Percentiles rank a stretch among this genome's conserved stretches.
These are phyloP conservation scores for Chlamydotis undulata DNA, from an alignment of 2,113 vertebrate species.

Conservation along the genomic window DNA sequence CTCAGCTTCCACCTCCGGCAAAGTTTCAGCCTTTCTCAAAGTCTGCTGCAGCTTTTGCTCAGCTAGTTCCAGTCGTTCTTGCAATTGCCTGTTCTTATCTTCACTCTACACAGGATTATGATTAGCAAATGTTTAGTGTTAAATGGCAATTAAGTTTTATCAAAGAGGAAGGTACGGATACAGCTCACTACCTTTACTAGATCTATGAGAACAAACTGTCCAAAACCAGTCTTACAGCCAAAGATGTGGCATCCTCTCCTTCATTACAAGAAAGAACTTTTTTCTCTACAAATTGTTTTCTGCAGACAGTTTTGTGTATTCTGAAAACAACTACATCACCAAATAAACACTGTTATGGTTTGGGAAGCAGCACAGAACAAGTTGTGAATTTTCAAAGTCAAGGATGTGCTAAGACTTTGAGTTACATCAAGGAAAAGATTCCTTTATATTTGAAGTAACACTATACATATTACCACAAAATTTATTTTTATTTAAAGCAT, in stretches of 20 bases:
- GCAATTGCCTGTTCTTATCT: constrained; percentile 91
- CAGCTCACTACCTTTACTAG: neutral
- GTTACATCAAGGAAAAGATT: neutral
- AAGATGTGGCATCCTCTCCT: neutral
- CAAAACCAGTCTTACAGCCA: neutral
- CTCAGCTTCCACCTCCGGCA: constrained; percentile 96
- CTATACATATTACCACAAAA: fast-evolving
- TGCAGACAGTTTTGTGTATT: neutral
- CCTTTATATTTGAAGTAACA: neutral
- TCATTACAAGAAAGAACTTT: neutral
- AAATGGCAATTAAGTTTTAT: neutral
- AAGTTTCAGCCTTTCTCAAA: constrained; percentile 92
- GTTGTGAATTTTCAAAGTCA: neutral
- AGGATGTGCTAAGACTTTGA: neutral
- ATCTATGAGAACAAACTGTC: neutral
- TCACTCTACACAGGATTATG: constrained; percentile 80
- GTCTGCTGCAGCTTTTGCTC: constrained; percentile 98
- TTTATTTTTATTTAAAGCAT: neutral
- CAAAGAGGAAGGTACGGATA: neutral
- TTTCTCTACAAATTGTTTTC: neutral
- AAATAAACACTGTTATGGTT: neutral
- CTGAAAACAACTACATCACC: neutral
- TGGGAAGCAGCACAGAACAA: neutral
- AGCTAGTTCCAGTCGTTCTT: constrained; percentile 93
- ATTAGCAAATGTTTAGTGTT: neutral